Conservation (phyloP, 2,888 invertebrate genomes). For the Phengaris alcon region DNA sequence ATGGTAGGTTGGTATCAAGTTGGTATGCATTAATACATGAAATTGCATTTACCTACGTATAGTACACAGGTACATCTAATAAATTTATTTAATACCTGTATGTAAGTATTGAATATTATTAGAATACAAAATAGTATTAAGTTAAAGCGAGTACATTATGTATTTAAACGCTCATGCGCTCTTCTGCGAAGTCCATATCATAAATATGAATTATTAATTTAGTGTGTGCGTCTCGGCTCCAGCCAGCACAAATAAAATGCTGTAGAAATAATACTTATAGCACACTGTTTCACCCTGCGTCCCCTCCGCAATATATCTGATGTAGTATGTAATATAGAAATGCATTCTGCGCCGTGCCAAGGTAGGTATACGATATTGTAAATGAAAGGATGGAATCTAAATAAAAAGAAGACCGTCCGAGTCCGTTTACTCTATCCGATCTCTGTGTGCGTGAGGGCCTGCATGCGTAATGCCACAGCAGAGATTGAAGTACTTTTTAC, state of each 20-base stretch:
- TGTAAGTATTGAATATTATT: slow-evolving; percentile 13
- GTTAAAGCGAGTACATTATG: slow-evolving; percentile 38
- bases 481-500: slow-evolving; percentile 52
- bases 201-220: slow-evolving; percentile 40
- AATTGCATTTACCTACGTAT: background rate
- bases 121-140: background rate
- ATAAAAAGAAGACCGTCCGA: slow-evolving; percentile 61
- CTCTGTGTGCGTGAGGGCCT: slow-evolving; percentile 50
- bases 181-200: slow-evolving; percentile 43
- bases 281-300: slow-evolving; percentile 37
- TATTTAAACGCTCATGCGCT: slow-evolving; percentile 46
- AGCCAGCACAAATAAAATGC: slow-evolving; percentile 33
- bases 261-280: slow-evolving; percentile 30
- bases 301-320: slow-evolving; percentile 33
- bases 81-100: background rate
- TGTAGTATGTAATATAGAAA: slow-evolving; percentile 41
- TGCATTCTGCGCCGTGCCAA: slow-evolving; percentile 45
- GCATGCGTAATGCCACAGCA: slow-evolving; percentile 44
- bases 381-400: slow-evolving; percentile 58
- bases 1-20: too few species aligned
- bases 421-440: slow-evolving; percentile 43
- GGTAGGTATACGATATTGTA: slow-evolving; percentile 41
- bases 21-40: too few species aligned
- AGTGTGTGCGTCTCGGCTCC: slow-evolving; percentile 34
- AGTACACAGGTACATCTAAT: background rate